phyloP scores from a whole-genome alignment of 1,140 invertebrate genomes.

The Diorhabda sublineata region DNA sequence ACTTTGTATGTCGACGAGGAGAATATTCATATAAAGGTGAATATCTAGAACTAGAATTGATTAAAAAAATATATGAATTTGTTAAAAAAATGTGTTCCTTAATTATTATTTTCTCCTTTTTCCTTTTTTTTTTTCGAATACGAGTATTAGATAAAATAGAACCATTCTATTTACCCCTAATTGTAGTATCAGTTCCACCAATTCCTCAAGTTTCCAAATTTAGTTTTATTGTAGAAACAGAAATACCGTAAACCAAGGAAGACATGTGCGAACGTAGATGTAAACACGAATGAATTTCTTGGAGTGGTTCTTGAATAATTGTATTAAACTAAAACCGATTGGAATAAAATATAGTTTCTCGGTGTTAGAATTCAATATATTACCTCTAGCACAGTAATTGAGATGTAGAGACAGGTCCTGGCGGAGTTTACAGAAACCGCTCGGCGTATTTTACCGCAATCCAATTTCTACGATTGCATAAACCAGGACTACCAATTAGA shows the following conservation, averaged over 20 bases:
- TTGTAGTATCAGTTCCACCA: too few relatives aligned
- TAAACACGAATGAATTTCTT: neutral
- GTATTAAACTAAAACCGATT: conserved; percentile 41
- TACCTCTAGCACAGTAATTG: conserved; percentile 41
- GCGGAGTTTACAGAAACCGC: conserved; percentile 46
- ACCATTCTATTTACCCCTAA: too few relatives aligned
- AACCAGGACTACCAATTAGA: conserved; percentile 46
- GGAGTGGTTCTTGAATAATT: conserved; percentile 40
- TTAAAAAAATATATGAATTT: too few relatives aligned
- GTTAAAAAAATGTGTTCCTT: too few relatives aligned
- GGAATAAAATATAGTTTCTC: conserved; percentile 38
- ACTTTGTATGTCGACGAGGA: too few relatives aligned
- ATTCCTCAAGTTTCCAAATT: too few relatives aligned
- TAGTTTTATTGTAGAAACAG: too few relatives aligned
- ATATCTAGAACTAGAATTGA: too few relatives aligned
- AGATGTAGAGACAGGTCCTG: conserved; percentile 43
- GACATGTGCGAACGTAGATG: neutral
- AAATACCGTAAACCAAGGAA: neutral
- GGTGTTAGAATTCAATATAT: conserved; percentile 42
- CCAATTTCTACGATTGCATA: conserved; percentile 46
- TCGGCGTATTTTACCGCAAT: conserved; percentile 47
- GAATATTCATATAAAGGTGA: too few relatives aligned
- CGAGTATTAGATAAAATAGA: too few relatives aligned
- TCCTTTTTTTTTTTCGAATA: too few relatives aligned
- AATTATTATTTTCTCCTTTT: too few relatives aligned